phyloP scores from a whole-genome alignment of 2,113 vertebrate genomes.

The Spilogale gracilis region DNA sequence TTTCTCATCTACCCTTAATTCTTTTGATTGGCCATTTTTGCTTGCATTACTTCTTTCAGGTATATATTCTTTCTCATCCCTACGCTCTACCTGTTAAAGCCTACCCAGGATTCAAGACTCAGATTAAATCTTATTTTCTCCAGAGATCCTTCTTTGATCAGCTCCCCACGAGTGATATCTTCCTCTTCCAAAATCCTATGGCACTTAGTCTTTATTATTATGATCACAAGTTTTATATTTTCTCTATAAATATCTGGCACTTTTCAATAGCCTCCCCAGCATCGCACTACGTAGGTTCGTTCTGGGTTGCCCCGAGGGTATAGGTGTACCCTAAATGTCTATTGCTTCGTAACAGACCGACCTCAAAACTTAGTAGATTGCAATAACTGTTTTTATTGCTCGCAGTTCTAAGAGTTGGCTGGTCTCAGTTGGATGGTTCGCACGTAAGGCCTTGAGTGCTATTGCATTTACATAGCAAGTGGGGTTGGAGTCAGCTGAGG shows the following conservation, averaged over 20 bases:
- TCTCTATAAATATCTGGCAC: not conserved
- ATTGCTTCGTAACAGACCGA: not conserved
- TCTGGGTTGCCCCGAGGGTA: not conserved
- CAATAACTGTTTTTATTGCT: not conserved
- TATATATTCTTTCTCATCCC: not conserved
- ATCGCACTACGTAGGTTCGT: not conserved
- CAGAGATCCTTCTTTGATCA: not conserved
- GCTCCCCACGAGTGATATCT: not conserved
- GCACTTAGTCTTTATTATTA: not conserved
- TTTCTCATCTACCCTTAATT: not conserved
- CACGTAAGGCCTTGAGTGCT: not conserved
- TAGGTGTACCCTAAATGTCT: not conserved
- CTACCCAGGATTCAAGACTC: not conserved
- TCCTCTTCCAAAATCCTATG: not conserved
- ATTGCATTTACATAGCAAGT: not conserved
- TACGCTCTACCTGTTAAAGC: not conserved
- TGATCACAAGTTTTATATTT: not conserved
- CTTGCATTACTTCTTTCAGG: not conserved
- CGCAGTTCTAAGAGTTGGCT: not conserved
- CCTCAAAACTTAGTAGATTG: not conserved
- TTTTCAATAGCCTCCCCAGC: not conserved
- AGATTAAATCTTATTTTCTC: slow-evolving; percentile 25
- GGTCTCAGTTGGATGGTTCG: not conserved
- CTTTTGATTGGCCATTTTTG: not conserved
- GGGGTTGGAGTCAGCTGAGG: not conserved